A percentile compares a stretch with the other conserved stretches of the same genome.
Conservation (phyloP, 2,797 vertebrate genomes). For the Oreonectes daqikongensis region DNA sequence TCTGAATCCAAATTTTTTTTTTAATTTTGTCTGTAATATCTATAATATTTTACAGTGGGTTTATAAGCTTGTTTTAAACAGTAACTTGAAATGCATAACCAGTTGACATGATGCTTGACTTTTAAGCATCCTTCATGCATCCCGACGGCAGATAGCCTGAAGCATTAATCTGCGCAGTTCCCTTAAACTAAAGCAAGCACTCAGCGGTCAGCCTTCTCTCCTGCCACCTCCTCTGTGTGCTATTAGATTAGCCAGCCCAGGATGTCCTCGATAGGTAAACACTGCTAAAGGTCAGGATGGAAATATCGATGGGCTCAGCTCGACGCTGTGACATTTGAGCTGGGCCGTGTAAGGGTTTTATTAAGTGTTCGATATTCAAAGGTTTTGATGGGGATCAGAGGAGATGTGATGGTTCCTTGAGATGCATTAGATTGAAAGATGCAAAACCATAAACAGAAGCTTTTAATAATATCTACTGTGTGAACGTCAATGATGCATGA, state of each 20-base stretch:
- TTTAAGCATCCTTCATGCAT: slow-evolving; percentile 20
- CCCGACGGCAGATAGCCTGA: slow-evolving; percentile 1
- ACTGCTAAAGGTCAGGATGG: slow-evolving; percentile 74
- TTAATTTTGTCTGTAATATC: too few species aligned
- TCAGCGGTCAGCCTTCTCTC: slow-evolving; percentile 32
- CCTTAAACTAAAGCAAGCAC: slow-evolving; percentile 20
- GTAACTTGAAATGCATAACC: too few species aligned
- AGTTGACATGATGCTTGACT: neutral
- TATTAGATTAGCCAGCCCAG: slow-evolving; percentile 63
- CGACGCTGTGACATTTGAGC: slow-evolving; percentile 78
- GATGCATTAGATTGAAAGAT: slow-evolving; percentile 4
- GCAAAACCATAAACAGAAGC: neutral
- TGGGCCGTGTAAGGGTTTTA: slow-evolving; percentile 65
- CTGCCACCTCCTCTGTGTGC: slow-evolving; percentile 56
- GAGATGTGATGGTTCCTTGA: slow-evolving; percentile 1
- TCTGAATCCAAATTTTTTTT: too few species aligned
- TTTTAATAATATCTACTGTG: neutral
- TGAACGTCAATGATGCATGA: neutral
- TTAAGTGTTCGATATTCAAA: slow-evolving; percentile 73
- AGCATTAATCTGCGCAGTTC: slow-evolving; percentile 26
- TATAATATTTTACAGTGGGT: too few species aligned
- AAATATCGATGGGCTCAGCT: slow-evolving; percentile 73
- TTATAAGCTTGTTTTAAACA: neutral
- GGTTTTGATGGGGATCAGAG: slow-evolving; percentile 47
- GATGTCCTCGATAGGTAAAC: slow-evolving; percentile 74